phyloP scores from a whole-genome alignment of 1,140 invertebrate species.

The Pemphigus obesinymphae region DNA sequence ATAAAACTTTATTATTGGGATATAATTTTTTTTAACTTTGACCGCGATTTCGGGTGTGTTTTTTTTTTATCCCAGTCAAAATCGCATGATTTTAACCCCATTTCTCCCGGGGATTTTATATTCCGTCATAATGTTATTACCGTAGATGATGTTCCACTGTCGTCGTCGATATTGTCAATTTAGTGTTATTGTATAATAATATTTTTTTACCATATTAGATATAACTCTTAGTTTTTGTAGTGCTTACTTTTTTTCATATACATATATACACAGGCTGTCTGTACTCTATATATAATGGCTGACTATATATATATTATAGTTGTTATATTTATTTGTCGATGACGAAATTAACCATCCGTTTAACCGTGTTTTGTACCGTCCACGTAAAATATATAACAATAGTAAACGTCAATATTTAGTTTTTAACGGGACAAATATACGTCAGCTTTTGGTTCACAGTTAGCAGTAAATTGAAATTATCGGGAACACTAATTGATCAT shows the following conservation, averaged over 20 bases:
- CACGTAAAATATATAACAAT: not conserved
- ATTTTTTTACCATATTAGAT: too few species aligned
- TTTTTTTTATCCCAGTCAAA: not conserved
- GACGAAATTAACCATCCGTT: not conserved
- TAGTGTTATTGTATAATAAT: not conserved
- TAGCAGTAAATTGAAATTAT: too few species aligned
- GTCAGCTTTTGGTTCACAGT: not conserved
- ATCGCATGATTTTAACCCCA: not conserved
- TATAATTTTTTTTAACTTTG: conserved; percentile 6
- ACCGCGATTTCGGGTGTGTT: not conserved
- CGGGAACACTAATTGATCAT: too few species aligned
- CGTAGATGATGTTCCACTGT: not conserved
- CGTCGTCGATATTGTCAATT: not conserved
- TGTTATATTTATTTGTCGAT: not conserved
- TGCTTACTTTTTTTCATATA: not conserved
- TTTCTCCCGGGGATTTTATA: not conserved
- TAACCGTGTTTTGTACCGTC: not conserved
- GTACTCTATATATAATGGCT: not conserved
- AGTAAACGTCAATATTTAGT: not conserved
- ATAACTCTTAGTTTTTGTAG: not conserved
- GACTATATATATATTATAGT: not conserved
- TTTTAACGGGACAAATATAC: not conserved
- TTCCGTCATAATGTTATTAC: not conserved
- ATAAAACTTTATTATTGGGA: conserved; percentile 34
- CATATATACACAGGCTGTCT: not conserved